Evolutionary conservation across 2,113 vertebrate species (phyloP).

Genomic region (Piliocolobus tephrosceles): DNA sequence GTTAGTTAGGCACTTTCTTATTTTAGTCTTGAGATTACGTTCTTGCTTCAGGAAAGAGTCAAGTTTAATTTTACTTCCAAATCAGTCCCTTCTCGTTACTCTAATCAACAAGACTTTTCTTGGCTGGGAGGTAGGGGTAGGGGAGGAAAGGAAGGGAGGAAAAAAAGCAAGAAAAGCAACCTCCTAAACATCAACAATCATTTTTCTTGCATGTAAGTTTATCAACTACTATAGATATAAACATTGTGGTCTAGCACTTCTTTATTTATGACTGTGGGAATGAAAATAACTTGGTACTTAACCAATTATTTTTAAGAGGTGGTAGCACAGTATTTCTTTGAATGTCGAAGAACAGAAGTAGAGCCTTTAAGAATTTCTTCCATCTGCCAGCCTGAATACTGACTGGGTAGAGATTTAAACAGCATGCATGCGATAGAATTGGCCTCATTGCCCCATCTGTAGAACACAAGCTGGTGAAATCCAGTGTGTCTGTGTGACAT

Average conservation of each 20-base stretch:
- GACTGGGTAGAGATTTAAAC: conserved; percentile 33
- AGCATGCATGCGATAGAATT: not conserved
- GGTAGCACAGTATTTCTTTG: conserved; percentile 62
- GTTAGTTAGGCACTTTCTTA: not conserved
- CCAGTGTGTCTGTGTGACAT: fast-evolving
- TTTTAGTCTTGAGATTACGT: conserved; percentile 32
- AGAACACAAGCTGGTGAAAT: not conserved
- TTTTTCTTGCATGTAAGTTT: not conserved
- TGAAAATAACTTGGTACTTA: conserved; percentile 58
- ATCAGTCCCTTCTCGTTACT: not conserved
- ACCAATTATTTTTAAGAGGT: conserved; percentile 67
- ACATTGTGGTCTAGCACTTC: conserved; percentile 60
- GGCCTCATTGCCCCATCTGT: not conserved
- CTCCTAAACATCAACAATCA: not conserved
- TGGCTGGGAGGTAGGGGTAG: not conserved
- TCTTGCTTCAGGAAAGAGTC: conserved; percentile 38
- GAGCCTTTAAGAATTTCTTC: conserved; percentile 53
- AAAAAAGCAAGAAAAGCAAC: not conserved
- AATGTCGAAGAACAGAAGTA: conserved; percentile 67
- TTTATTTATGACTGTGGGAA: conserved; percentile 60
- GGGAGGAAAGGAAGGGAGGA: not conserved
- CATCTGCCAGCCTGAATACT: conserved; percentile 57
- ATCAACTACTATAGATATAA: not conserved
- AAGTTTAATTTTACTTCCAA: conserved; percentile 24
- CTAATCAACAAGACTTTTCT: conserved; percentile 11